phyloP scores from a whole-genome alignment of 1,140 invertebrate species.

The Drosophila nikananu region DNA sequence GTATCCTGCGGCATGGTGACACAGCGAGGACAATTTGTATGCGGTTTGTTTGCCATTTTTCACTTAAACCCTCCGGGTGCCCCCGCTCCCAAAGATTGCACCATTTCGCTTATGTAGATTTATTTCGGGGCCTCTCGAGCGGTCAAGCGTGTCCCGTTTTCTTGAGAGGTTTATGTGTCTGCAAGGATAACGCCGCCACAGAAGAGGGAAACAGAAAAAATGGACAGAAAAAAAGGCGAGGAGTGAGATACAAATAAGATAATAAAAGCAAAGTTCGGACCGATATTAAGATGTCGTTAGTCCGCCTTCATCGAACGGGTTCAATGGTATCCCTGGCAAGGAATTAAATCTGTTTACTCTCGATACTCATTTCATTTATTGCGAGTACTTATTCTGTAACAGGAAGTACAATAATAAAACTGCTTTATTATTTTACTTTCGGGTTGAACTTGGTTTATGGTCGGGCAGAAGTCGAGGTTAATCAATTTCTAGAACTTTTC shows the following conservation, averaged over 20 bases:
- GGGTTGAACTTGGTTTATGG: constrained; percentile 21
- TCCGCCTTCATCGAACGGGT: constrained; percentile 21
- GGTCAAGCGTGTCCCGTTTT: constrained; percentile 60
- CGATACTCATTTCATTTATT: constrained; percentile 20
- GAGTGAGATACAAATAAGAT: constrained; percentile 24
- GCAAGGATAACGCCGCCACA: constrained; percentile 6
- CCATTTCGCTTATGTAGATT: constrained; percentile 73
- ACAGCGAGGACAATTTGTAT: constrained; percentile 72
- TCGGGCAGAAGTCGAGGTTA: background rate
- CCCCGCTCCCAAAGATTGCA: constrained; percentile 3
- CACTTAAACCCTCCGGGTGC: constrained; percentile 58
- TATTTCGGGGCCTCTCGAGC: constrained; percentile 47
- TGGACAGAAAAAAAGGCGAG: background rate
- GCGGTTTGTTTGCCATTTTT: constrained; percentile 81
- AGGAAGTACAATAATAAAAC: constrained; percentile 33
- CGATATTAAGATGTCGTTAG: constrained; percentile 26
- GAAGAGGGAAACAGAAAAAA: background rate
- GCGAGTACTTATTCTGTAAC: constrained; percentile 17
- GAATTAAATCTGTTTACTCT: constrained; percentile 38
- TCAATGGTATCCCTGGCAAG: constrained; percentile 16
- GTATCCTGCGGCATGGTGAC: constrained; percentile 24
- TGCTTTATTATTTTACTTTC: constrained; percentile 38
- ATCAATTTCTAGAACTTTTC: too few relatives aligned
- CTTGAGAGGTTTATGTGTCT: constrained; percentile 48
- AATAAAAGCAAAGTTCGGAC: constrained; percentile 30